Evolutionary conservation across 1,140 invertebrate genomes (phyloP), one percentile per base, ranked within the genome.

Genomic region (Lordiphosa stackelbergi): DNA sequence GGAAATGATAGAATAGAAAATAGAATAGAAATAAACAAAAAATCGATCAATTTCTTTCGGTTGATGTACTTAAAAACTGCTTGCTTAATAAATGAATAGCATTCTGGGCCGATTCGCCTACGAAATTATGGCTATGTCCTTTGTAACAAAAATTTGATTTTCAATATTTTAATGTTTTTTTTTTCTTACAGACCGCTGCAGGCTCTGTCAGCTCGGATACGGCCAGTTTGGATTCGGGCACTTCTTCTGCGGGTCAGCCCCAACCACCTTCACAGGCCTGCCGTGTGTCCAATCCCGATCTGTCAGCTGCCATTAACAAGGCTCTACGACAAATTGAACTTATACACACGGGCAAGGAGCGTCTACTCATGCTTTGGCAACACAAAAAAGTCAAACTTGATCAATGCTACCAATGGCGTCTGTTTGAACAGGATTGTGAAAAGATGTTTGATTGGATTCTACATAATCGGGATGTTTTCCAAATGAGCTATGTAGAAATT

Each of bases 371-470:
- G 85, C 89, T 97, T 22, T 99, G 97, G 97, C 95, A 97, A 74
- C 94, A 95, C 68, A 96, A 97, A 85, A 96, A 96, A 87, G 90
- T 94, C 53, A 95, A 97, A 87, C 90, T 99, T 51, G 97, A 98
- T 87, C 97, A 98, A 86, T 98, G 97, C 86, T 95, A 98, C 86
- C 97, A 99, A 84, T 90, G 98, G 58, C 91, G 97, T 45, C 90
- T 98, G 10, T 99, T 98, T 87, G 97, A 99, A 89, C 95, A 97
- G 88, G 97, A 99, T 88, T 98, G 96, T 70, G 96, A 98, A 87
- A 98, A 98, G 91, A 98, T 98, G 96, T 95, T 98, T 88, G 96
- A 98, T 85, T 98, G 97, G 97, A 97, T 98, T 37, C 94, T 95
- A 64, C 96, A 97, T 86, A 97, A 98, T 87, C 92, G 96, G 42